Base-by-base conservation (phyloP, 2,888 invertebrate species). In the Reticulitermes lucifugus region DNA sequence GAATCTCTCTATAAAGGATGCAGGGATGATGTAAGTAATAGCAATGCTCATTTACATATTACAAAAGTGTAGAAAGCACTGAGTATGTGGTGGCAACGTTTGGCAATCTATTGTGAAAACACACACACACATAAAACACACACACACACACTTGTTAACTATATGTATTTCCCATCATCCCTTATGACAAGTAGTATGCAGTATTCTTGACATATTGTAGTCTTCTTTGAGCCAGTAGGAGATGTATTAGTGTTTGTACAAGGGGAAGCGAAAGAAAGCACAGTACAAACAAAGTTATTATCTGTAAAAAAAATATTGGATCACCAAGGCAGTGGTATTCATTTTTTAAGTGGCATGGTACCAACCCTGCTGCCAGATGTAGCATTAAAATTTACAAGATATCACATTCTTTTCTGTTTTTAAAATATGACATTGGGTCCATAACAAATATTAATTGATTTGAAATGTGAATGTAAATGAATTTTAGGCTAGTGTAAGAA, bases 211-310 rank as follows among this genome's bases (percentile, higher is more conserved):
- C 85, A 71, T 84, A 84, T 71, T 75, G 84, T 86, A 86, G 86
- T 86, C 79, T 84, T 86, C 79, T 84, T 84, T 65, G 83, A 84
- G 82, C 86, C 82, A 86, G 84, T 86, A 86, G 86, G 59, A 85
- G 43, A 82, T 85, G 79, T 85, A 77, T 86, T 77, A 75, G 82
- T 86, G 86, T 86, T 86, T 86, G 86, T 86, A 86, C 86, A 70
- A 73, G 84, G 70, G 75, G 84, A 84, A 84, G 46, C 22, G 71
- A 82, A 73, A 43, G 81, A 83, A 84, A 84, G 71, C 83, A 86
- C 86, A 86, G 86, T 86, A 86, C 86, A 86, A 86, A 86, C 83
- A 83, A 79, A 79, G 79, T 79, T 75, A 59, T 75, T 85, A 85
- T 85, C 73, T 83, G 71, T 83, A n/a, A 73, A 83, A n/a, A 73